Percentiles rank a stretch among this genome's conserved stretches.
These are phyloP conservation scores for Ophioninae sp. DNA, from an alignment of 2,888 invertebrate species.

Conservation along the genomic window DNA sequence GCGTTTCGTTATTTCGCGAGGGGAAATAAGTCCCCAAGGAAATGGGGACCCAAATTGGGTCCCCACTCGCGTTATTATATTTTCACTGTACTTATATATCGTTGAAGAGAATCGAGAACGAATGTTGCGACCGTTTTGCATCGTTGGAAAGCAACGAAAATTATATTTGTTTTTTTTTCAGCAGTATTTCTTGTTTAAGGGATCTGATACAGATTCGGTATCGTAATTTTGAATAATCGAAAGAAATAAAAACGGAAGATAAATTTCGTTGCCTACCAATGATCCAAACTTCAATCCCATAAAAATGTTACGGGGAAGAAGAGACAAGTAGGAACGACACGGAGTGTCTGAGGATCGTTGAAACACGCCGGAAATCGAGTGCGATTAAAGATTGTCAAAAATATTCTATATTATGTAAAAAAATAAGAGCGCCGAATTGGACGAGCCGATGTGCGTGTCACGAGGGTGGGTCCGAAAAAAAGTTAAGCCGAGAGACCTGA, in stretches of 20 bases:
- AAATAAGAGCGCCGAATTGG: not conserved
- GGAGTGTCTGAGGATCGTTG: not conserved
- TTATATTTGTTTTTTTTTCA: too few species aligned
- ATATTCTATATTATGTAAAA: not conserved
- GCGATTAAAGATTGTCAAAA: not conserved
- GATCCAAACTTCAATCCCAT: too few species aligned
- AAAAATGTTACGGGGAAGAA: not conserved
- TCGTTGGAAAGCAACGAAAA: too few species aligned
- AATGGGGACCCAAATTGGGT: not conserved
- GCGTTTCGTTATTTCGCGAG: slow-evolving; percentile 27
- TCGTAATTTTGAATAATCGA: too few species aligned
- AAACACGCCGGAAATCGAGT: not conserved
- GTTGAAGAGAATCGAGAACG: not conserved
- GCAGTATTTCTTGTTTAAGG: too few species aligned
- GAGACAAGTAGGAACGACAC: not conserved
- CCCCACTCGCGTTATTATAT: slow-evolving; percentile 50
- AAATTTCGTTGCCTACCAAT: too few species aligned
- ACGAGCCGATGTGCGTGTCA: not conserved
- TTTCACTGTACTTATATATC: slow-evolving; percentile 32
- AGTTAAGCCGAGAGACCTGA: not conserved
- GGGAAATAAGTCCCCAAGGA: slow-evolving; percentile 24
- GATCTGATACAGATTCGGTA: too few species aligned
- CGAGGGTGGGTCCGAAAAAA: not conserved
- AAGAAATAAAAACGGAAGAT: too few species aligned
- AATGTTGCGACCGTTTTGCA: not conserved